Conservation (phyloP, 2,113 vertebrate species). For the Mobula birostris region DNA sequence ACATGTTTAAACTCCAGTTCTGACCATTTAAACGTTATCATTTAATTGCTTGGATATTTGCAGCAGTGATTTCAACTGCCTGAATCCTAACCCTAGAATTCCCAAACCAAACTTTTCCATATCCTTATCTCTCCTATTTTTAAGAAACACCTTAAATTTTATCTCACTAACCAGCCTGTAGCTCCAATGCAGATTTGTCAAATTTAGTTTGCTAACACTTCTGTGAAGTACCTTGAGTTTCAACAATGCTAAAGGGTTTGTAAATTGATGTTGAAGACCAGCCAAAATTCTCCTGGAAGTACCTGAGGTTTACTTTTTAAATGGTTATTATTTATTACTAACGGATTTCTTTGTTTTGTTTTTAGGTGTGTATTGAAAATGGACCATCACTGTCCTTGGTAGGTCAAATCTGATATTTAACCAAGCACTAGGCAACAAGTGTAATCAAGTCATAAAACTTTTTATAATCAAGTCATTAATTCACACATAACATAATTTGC, state of each 20-base stretch:
- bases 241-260: too few relatives aligned
- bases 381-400: conserved; percentile 99
- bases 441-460: background rate
- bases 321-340: background rate
- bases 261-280: too few relatives aligned
- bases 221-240: background rate
- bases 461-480: background rate
- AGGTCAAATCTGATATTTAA: conserved; percentile 45
- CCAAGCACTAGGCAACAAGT: background rate
- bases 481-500: too few relatives aligned
- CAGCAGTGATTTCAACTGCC: background rate
- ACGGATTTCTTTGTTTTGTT: conserved; percentile 37
- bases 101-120: background rate
- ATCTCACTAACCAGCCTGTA: too few relatives aligned
- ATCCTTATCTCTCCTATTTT: background rate
- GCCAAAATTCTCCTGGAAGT: background rate
- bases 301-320: background rate
- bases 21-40: background rate
- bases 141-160: too few relatives aligned
- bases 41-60: background rate
- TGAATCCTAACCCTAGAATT: background rate
- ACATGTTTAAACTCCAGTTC: background rate
- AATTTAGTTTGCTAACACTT: background rate
- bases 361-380: conserved; percentile 92
- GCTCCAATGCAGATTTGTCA: background rate